Evolutionary conservation across 2,113 vertebrate species (phyloP).

Genomic region (Plotosus lineatus): DNA sequence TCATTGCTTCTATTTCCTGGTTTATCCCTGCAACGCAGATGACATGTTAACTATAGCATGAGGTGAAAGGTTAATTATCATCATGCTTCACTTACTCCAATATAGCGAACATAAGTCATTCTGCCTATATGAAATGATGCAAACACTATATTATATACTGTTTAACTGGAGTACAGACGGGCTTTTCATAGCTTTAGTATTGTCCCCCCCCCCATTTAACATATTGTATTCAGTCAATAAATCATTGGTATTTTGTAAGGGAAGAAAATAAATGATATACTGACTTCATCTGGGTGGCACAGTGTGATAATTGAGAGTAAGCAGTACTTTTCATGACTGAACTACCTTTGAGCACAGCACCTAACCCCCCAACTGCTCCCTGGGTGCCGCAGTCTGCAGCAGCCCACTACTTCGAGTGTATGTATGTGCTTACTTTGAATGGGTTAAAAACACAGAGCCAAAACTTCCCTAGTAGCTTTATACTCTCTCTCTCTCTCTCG

Average conservation of each 20-base stretch:
- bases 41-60: neutral
- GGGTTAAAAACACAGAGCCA: no score
- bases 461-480: no score
- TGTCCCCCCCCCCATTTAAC: neutral
- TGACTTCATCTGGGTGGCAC: slow-evolving; percentile 27
- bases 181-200: neutral
- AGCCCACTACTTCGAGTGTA: no score
- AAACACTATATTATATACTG: neutral
- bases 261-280: slow-evolving; percentile 11
- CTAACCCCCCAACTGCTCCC: no score
- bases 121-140: neutral
- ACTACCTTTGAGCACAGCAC: no score
- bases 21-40: neutral
- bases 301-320: no score
- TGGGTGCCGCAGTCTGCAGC: no score
- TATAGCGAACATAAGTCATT: neutral
- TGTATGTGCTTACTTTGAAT: no score
- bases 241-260: neutral
- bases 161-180: neutral
- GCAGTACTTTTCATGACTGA: no score
- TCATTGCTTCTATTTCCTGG: slow-evolving; percentile 8
- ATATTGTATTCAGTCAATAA: neutral
- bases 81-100: neutral
- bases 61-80: slow-evolving; percentile 6
- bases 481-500: no score